Conservation (phyloP, 2,888 invertebrate species). For the Azorinus chamasolen region DNA sequence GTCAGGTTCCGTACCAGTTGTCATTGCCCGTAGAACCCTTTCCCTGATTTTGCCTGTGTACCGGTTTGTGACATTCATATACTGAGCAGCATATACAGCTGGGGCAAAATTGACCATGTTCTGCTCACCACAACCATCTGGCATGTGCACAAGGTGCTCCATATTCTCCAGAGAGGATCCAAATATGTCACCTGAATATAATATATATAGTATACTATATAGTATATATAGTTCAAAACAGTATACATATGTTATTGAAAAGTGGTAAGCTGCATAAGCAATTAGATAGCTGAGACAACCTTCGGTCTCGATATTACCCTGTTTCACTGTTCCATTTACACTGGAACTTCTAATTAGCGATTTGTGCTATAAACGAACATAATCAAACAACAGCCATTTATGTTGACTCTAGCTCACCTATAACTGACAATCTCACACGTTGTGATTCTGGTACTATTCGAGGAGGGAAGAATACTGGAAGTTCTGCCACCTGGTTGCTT, state of each 20-base stretch:
- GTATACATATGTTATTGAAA: background rate
- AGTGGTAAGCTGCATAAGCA: background rate
- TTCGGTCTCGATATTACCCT: no score
- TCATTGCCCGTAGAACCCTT: background rate
- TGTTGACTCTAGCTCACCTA: no score
- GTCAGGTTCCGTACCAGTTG: background rate
- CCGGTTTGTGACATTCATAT: slow-evolving; percentile 91
- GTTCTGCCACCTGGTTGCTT: slow-evolving; percentile 86
- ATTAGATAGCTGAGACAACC: background rate
- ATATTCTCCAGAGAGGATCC: slow-evolving; percentile 93
- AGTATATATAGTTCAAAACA: background rate
- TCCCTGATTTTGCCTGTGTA: slow-evolving; percentile 86
- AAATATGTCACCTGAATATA: slow-evolving; percentile 90
- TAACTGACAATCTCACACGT: slow-evolving; percentile 88
- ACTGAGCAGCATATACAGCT: slow-evolving; percentile 94
- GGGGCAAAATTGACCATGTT: slow-evolving; percentile 97
- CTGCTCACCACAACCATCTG: slow-evolving; percentile 96
- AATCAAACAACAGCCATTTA: no score
- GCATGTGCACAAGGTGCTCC: slow-evolving; percentile 91
- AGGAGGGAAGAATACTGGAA: slow-evolving; percentile 91
- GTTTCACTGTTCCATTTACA: no score
- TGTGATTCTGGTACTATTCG: slow-evolving; percentile 89
- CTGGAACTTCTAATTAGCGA: no score
- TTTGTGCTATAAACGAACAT: no score
- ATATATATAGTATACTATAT: background rate